Percentiles rank a stretch among this genome's conserved stretches.
Evolutionary conservation across 1,140 invertebrate genomes (phyloP).

Genomic region (Ericerus pela): DNA sequence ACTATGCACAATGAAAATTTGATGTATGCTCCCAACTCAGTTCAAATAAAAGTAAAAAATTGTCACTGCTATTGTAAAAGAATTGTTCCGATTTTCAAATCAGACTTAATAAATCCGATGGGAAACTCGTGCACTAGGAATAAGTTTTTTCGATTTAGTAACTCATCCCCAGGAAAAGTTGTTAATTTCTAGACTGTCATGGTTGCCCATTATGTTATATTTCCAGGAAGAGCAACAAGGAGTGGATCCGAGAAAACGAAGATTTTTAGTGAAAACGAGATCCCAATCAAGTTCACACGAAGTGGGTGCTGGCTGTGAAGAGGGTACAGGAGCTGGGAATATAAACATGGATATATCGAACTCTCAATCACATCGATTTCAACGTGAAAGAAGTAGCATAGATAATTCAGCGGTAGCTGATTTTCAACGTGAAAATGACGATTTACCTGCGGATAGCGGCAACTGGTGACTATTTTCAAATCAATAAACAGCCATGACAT

Average conservation of each 20-base stretch:
- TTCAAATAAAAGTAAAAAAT: no score
- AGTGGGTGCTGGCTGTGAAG: slow-evolving; percentile 16
- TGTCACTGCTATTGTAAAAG: neutral
- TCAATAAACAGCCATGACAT: no score
- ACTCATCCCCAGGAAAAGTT: no score
- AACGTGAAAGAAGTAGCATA: neutral
- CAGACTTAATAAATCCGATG: no score
- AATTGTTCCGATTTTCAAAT: neutral
- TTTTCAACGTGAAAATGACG: neutral
- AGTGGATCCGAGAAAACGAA: slow-evolving; percentile 37
- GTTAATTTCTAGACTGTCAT: no score
- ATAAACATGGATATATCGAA: slow-evolving; percentile 28
- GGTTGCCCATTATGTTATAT: neutral
- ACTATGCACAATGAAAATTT: no score
- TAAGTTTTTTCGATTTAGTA: no score
- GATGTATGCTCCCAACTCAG: no score
- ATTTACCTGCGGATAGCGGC: neutral
- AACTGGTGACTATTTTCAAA: no score
- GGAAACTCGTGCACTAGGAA: no score
- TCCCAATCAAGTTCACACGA: slow-evolving; percentile 31
- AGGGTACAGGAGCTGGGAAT: slow-evolving; percentile 17
- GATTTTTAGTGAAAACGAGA: slow-evolving; percentile 25
- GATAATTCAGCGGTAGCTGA: neutral
- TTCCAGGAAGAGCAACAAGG: slow-evolving; percentile 51
- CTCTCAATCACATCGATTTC: neutral